A percentile compares a stretch with the other conserved stretches of the same genome.
Evolutionary conservation across 2,888 invertebrate genomes (phyloP).

Genomic region (Sarcophaga carnaria): DNA sequence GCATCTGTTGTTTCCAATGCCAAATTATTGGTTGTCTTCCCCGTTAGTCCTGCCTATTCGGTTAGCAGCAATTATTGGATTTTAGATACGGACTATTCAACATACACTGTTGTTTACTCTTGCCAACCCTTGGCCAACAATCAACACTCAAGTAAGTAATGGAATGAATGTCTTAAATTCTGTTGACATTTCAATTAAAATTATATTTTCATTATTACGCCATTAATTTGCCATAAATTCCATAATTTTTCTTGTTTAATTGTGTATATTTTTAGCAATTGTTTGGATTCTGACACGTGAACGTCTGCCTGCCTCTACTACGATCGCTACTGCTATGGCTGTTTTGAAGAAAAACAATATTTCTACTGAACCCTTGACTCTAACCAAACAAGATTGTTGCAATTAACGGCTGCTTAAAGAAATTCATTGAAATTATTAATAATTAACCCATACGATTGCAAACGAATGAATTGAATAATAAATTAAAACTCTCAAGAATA

Average conservation of each 20-base stretch:
- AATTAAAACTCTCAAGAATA: too few species aligned
- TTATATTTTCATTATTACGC: background rate
- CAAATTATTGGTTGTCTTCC: constrained; percentile 68
- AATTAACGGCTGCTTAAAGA: too few species aligned
- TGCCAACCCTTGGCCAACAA: constrained; percentile 76
- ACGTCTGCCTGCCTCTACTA: constrained; percentile 45
- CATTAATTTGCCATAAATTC: constrained; percentile 1
- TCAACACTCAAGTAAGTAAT: constrained; percentile 64
- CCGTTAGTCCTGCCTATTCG: constrained; percentile 41
- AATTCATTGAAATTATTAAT: too few species aligned
- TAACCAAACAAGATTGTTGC: constrained; percentile 58
- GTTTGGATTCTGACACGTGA: constrained; percentile 73
- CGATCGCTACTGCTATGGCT: constrained; percentile 45
- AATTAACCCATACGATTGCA: too few species aligned
- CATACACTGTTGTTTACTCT: constrained; percentile 84
- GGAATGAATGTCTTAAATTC: background rate
- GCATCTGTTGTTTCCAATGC: constrained; percentile 63
- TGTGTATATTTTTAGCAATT: constrained; percentile 47
- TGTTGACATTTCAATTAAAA: constrained; percentile 33
- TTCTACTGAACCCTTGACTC: constrained; percentile 55
- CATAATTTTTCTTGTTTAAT: too few species aligned
- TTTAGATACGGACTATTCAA: constrained; percentile 84
- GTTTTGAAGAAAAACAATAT: constrained; percentile 61
- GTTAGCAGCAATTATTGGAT: constrained; percentile 82
- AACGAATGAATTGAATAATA: too few species aligned